These are phyloP conservation scores for Paraplagusia blochii DNA, from an alignment of 2,113 vertebrate genomes.

Conservation along the genomic window DNA sequence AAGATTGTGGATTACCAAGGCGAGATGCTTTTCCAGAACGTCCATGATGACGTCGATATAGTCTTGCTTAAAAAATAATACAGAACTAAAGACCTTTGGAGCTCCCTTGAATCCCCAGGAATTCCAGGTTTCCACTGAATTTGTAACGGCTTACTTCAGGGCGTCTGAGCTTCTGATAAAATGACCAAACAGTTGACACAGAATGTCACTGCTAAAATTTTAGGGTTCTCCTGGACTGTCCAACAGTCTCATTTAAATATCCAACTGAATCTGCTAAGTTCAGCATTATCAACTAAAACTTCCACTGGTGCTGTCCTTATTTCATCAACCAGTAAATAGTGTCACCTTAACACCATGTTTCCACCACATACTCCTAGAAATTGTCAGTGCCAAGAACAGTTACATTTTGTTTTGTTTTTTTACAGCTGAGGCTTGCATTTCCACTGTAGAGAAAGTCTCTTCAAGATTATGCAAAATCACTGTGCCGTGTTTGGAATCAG, in stretches of 20 bases:
- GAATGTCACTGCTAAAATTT: too few species aligned
- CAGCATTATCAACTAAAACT: too few species aligned
- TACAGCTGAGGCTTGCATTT: too few species aligned
- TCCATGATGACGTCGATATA: constrained; percentile 90
- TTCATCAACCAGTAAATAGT: constrained; percentile 20
- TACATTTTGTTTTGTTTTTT: too few species aligned
- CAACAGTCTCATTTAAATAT: constrained; percentile 2
- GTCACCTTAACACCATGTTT: constrained; percentile 47
- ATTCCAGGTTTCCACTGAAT: constrained; percentile 7
- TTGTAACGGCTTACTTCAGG: constrained; percentile 22
- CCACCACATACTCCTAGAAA: constrained; percentile 44
- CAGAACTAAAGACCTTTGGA: neutral
- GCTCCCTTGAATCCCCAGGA: constrained; percentile 11
- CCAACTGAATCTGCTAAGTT: neutral
- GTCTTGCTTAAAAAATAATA: constrained; percentile 81
- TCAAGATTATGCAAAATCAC: too few species aligned
- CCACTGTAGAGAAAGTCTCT: too few species aligned
- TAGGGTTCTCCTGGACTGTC: too few species aligned
- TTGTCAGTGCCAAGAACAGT: constrained; percentile 38
- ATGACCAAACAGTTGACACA: constrained; percentile 5
- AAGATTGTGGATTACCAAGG: constrained; percentile 82
- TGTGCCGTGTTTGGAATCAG: too few species aligned
- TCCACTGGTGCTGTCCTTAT: constrained; percentile 25
- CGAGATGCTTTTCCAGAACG: constrained; percentile 92
- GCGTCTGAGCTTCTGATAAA: neutral